Percentiles rank a stretch among this genome's conserved stretches.
These are phyloP conservation scores for Sycophila texana DNA, from an alignment of 2,888 invertebrate genomes.

Conservation along the genomic window DNA sequence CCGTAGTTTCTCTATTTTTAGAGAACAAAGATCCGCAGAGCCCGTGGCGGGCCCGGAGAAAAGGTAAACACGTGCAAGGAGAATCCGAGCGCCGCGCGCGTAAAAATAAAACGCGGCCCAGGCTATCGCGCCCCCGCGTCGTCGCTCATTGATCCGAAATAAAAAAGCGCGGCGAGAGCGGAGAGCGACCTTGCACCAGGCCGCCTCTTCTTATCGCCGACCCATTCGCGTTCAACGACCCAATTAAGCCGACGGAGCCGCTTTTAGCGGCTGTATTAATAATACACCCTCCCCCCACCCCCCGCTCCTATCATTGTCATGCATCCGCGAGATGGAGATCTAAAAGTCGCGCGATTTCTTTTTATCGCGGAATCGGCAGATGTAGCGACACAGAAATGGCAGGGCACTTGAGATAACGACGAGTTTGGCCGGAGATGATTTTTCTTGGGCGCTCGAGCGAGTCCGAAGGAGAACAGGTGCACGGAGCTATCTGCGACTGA, in stretches of 20 bases:
- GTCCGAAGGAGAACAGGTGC: background rate
- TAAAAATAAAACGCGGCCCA: slow-evolving; percentile 32
- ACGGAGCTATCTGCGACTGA: background rate
- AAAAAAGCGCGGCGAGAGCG: background rate
- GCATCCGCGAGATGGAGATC: no score
- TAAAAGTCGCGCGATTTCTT: no score
- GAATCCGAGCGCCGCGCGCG: background rate
- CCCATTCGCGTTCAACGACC: slow-evolving; percentile 59
- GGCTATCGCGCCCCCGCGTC: background rate
- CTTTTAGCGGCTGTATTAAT: slow-evolving; percentile 63
- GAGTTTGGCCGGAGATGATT: no score
- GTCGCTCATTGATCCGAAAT: background rate
- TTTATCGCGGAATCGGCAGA: no score
- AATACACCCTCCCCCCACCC: slow-evolving; percentile 64
- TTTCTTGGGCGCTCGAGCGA: no score
- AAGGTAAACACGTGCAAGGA: background rate
- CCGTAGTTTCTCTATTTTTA: background rate
- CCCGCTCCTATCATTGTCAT: background rate
- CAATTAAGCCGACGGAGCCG: slow-evolving; percentile 57
- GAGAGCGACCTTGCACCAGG: slow-evolving; percentile 34
- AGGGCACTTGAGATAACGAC: no score
- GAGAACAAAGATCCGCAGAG: background rate
- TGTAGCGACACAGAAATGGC: no score
- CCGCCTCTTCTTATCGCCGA: background rate
- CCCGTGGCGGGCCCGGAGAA: background rate